phyloP scores from a whole-genome alignment of 2,888 invertebrate genomes.

The Pteria penguin region DNA sequence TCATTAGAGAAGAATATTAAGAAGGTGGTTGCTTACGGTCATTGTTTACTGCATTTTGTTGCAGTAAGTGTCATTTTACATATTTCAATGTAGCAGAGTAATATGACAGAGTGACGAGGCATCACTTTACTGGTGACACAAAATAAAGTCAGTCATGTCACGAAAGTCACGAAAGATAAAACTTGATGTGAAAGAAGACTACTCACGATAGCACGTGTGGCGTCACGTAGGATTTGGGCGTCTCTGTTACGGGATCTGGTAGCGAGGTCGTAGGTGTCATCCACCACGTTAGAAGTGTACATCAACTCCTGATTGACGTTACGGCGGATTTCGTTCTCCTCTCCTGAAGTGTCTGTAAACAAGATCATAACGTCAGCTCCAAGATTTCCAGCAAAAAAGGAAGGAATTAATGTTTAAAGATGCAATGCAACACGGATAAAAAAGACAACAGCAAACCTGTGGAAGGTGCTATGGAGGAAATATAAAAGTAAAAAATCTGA shows the following conservation, averaged over 20 bases:
- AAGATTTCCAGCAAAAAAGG: background rate
- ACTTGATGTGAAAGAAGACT: no score
- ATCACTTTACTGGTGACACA: no score
- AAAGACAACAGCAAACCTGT: background rate
- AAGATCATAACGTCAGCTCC: no score
- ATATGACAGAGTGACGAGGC: no score
- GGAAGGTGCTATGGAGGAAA: background rate
- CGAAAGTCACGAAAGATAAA: no score
- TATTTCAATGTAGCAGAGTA: no score
- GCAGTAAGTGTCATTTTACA: no score
- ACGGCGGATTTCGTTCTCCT: slow-evolving; percentile 56
- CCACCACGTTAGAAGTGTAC: slow-evolving; percentile 62
- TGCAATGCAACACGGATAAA: background rate
- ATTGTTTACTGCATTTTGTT: no score
- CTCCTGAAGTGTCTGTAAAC: slow-evolving; percentile 55
- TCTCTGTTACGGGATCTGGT: slow-evolving; percentile 65
- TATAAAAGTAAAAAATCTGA: background rate
- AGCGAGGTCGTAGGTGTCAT: slow-evolving; percentile 67
- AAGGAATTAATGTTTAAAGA: no score
- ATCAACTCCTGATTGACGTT: slow-evolving; percentile 57
- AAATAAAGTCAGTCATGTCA: no score
- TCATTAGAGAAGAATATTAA: no score
- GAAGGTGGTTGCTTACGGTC: no score
- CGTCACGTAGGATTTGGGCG: slow-evolving; percentile 60
- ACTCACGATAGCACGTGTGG: slow-evolving; percentile 72